Conservation (phyloP, 2,113 vertebrate genomes). For the Ageneiosus marmoratus region DNA sequence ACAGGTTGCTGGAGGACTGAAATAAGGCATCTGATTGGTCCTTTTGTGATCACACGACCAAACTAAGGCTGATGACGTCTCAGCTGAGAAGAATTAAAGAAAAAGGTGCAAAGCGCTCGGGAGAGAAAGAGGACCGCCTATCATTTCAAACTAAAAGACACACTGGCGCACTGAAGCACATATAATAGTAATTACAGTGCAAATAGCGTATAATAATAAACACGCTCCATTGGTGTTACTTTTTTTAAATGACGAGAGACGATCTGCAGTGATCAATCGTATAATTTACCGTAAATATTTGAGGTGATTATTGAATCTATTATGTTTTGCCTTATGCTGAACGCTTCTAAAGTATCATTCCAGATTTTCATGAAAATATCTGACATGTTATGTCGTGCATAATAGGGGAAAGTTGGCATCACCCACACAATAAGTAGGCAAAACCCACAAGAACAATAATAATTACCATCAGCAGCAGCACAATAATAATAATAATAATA, state of each 20-base stretch:
- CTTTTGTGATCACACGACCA: slow-evolving; percentile 42
- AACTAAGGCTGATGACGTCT: neutral
- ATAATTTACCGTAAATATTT: neutral
- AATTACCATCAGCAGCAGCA: neutral
- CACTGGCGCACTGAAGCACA: neutral
- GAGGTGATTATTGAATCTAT: neutral
- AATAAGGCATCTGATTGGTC: slow-evolving; percentile 42
- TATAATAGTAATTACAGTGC: neutral
- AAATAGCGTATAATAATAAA: slow-evolving; percentile 2
- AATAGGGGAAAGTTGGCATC: neutral
- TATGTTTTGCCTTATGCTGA: neutral
- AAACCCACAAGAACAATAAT: neutral
- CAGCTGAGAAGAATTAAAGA: slow-evolving; percentile 15
- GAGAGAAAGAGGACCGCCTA: neutral
- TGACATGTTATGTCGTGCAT: neutral
- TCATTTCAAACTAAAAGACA: slow-evolving; percentile 10
- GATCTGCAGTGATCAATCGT: too few species aligned
- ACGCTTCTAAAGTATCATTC: neutral
- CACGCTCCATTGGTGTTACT: neutral
- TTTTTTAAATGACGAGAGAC: neutral
- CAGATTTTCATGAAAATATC: neutral
- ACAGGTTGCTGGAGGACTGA: slow-evolving; percentile 35
- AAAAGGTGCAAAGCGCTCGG: neutral
- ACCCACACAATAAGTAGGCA: neutral
- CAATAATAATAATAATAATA: too few species aligned